Percentiles rank a stretch among this genome's conserved stretches.
These are phyloP conservation scores for Brenthis daphne DNA, from an alignment of 2,888 invertebrate species.

Conservation along the genomic window DNA sequence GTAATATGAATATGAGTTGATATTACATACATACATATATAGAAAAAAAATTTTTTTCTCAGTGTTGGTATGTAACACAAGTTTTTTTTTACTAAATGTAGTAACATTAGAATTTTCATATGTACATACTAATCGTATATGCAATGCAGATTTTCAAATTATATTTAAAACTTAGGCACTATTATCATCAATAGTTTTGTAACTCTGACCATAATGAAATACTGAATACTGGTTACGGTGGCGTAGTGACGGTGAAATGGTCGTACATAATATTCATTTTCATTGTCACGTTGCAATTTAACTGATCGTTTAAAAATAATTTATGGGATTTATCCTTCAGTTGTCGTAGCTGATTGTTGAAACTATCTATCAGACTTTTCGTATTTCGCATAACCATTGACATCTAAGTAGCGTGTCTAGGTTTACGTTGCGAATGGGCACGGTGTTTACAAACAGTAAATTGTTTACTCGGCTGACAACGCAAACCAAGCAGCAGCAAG, in stretches of 20 bases:
- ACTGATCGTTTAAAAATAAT: not conserved
- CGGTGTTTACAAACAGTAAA: slow-evolving; percentile 77
- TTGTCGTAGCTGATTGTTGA: not conserved
- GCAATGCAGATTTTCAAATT: too few species aligned
- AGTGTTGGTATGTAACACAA: too few species aligned
- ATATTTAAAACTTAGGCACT: too few species aligned
- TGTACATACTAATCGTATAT: too few species aligned
- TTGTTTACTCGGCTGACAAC: slow-evolving; percentile 62
- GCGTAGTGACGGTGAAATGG: slow-evolving; percentile 23
- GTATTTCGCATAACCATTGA: slow-evolving; percentile 53
- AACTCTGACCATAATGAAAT: slow-evolving; percentile 19
- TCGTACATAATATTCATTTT: slow-evolving; percentile 20
- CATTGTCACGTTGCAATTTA: slow-evolving; percentile 22
- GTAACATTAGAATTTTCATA: too few species aligned
- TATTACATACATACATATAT: too few species aligned
- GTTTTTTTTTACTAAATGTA: too few species aligned
- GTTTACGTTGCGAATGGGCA: slow-evolving; percentile 66
- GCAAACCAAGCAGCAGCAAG: slow-evolving; percentile 57
- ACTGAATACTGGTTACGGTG: slow-evolving; percentile 28
- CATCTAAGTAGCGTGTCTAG: slow-evolving; percentile 66
- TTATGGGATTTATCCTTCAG: not conserved
- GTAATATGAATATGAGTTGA: too few species aligned
- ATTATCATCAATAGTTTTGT: too few species aligned
- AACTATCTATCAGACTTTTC: slow-evolving; percentile 7
- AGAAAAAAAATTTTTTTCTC: too few species aligned